A percentile compares a stretch with the other conserved stretches of the same genome.
These are phyloP conservation scores for Elephas maximus DNA, from an alignment of 2,113 vertebrate species.

Conservation along the genomic window DNA sequence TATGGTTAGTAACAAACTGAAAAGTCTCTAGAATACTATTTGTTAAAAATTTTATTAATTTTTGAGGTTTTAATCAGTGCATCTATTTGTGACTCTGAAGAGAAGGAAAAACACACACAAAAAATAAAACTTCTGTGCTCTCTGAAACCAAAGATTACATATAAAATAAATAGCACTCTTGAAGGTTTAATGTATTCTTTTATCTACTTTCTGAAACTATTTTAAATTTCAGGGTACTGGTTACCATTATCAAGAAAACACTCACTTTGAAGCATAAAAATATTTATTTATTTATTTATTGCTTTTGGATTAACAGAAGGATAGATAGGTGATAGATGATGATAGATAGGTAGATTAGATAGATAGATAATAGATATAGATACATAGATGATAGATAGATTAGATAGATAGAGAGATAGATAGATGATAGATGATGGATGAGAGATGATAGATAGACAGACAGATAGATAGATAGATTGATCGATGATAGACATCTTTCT, in stretches of 20 bases:
- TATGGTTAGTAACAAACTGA: not conserved
- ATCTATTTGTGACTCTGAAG: conserved; percentile 28
- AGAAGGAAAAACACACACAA: not conserved
- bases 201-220: not conserved
- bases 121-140: not conserved
- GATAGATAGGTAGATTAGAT: too few species aligned
- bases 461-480: too few species aligned
- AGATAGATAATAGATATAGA: too few species aligned
- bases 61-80: conserved; percentile 59
- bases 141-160: conserved; percentile 16
- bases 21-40: not conserved
- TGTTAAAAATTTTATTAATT: conserved; percentile 61
- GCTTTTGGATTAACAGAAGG: too few species aligned
- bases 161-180: not conserved
- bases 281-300: too few species aligned
- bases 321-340: too few species aligned
- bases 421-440: too few species aligned
- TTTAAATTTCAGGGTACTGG: not conserved
- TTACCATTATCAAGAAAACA: not conserved
- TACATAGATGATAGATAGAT: too few species aligned
- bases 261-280: not conserved
- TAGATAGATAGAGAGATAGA: too few species aligned
- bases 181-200: not conserved
- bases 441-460: too few species aligned
- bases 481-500: too few species aligned